Conservation (phyloP, 2,113 vertebrate species). For the Anoplopoma fimbria region DNA sequence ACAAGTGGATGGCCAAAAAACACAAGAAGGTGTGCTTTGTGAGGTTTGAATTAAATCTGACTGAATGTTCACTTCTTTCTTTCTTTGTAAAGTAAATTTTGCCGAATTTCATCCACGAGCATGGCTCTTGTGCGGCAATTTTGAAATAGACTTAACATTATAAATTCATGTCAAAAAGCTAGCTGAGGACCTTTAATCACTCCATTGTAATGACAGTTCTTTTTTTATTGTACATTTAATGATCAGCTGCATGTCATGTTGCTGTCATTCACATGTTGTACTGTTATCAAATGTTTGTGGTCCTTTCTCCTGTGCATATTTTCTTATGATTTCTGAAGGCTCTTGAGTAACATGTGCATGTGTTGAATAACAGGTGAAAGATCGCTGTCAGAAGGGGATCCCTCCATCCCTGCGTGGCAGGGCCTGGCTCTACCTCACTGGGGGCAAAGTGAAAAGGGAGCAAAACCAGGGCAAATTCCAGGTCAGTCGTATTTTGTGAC, state of each 20-base stretch:
- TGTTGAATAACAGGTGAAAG: slow-evolving; percentile 87
- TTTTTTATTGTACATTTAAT: neutral
- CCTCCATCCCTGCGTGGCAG: slow-evolving; percentile 94
- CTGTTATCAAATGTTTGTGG: neutral
- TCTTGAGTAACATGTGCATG: slow-evolving; percentile 10
- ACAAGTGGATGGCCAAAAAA: slow-evolving; percentile 99
- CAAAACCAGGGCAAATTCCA: slow-evolving; percentile 91
- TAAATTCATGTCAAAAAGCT: neutral
- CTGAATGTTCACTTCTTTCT: neutral
- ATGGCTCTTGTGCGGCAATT: neutral
- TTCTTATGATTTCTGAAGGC: neutral
- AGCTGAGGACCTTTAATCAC: neutral
- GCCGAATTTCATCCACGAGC: neutral
- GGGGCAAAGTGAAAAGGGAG: slow-evolving; percentile 93
- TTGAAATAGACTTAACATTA: neutral
- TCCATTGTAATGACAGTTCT: neutral
- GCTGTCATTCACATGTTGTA: neutral
- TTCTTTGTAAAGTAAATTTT: neutral
- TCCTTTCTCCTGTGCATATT: neutral
- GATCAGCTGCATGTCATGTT: neutral
- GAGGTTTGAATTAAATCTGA: neutral
- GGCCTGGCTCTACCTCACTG: slow-evolving; percentile 96
- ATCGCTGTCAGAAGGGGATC: slow-evolving; percentile 98
- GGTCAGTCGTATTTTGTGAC: slow-evolving; percentile 69
- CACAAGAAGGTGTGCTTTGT: slow-evolving; percentile 91